Conservation (phyloP, 2,797 vertebrate species). For the Clarias platycephalus region DNA sequence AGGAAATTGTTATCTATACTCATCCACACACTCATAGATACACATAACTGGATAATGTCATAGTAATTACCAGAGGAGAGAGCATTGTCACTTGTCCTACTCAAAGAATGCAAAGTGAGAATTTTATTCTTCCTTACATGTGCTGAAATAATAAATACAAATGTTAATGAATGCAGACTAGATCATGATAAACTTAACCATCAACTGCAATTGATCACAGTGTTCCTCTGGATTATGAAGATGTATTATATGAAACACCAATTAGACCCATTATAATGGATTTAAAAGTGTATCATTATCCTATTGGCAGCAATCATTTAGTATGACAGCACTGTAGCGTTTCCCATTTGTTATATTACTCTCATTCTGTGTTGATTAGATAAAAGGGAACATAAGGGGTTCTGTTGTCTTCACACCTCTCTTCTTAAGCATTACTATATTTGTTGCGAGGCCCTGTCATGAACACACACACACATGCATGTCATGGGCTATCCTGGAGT, state of each 20-base stretch:
- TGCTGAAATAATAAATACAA: not conserved
- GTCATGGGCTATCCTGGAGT: conserved; percentile 22
- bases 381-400: conserved; percentile 10
- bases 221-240: not conserved
- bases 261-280: conserved; percentile 75
- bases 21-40: not conserved
- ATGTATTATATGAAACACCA: conserved; percentile 51
- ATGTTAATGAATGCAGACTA: not conserved
- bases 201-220: not conserved
- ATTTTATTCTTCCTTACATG: not conserved
- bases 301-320: conserved; percentile 64
- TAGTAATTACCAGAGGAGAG: not conserved
- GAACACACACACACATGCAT: conserved; percentile 2
- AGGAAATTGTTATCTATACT: not conserved
- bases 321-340: conserved; percentile 58
- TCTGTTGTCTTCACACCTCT: conserved; percentile 29
- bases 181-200: not conserved
- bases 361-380: conserved; percentile 18
- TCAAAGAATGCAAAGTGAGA: no score
- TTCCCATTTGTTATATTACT: conserved; percentile 56
- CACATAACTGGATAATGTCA: not conserved
- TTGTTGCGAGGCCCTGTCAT: conserved; percentile 19
- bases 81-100: not conserved
- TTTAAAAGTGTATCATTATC: conserved; percentile 75
- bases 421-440: conserved; percentile 13